Evolutionary conservation across 2,113 vertebrate genomes (phyloP).

Genomic region (Hypocryptadius cinnamomeus): DNA sequence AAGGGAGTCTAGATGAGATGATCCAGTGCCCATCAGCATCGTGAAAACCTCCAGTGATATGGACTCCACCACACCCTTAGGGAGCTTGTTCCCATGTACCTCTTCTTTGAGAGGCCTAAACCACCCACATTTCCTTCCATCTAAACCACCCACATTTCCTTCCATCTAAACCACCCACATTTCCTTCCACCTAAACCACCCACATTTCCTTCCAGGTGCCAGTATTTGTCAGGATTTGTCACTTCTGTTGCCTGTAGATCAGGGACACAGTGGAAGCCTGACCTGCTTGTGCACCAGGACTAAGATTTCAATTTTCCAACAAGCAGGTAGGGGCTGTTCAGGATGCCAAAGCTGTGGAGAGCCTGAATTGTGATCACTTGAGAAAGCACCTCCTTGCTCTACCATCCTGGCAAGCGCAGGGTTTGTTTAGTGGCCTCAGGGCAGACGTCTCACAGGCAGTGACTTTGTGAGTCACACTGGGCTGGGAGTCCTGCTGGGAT

Average conservation of each 20-base stretch:
- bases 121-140: no score
- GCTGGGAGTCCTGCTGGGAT: background rate
- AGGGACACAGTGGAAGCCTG: background rate
- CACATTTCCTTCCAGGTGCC: background rate
- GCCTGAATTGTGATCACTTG: background rate
- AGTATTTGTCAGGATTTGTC: background rate
- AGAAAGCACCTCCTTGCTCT: background rate
- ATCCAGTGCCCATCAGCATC: background rate
- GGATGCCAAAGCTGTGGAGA: background rate
- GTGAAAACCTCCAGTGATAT: background rate
- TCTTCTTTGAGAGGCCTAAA: background rate
- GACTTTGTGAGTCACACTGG: background rate
- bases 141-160: background rate
- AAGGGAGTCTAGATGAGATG: background rate
- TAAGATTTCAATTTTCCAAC: background rate
- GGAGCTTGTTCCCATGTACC: background rate
- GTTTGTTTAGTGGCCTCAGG: background rate
- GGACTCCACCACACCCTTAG: background rate
- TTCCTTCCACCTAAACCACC: background rate
- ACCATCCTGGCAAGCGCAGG: background rate
- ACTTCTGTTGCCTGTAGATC: background rate
- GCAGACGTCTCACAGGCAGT: background rate
- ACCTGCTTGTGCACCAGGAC: background rate
- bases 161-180: background rate
- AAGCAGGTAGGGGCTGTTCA: fast-evolving